Evolutionary conservation across 2,888 invertebrate genomes (phyloP), one percentile per base, ranked within the genome.

Genomic region (Melieria omissa): DNA sequence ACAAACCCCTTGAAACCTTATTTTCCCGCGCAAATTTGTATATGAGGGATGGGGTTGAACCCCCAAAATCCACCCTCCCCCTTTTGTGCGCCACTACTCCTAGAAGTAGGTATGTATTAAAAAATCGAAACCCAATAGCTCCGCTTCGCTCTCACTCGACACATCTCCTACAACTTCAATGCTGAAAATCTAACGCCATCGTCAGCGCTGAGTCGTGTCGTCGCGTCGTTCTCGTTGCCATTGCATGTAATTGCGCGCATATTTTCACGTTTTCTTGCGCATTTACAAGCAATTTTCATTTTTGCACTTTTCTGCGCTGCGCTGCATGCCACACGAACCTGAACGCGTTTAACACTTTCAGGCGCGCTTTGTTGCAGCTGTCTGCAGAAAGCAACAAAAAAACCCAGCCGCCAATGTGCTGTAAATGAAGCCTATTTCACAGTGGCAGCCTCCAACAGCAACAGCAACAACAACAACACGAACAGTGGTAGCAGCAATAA

Each of bases 371-470:
- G 14, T 52, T n/a, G 14, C 6, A 52, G 12, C 12, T 49, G 49
- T 29, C 49, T 49, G 49, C 10, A 49, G 12, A 49, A 49, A 49
- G 1, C 3, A 49, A 12, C 2, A 49, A 49, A 49, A 49, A 49
- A 10, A 49, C 10, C 1, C 9, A 49, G 49, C 5, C 65, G 44
- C 9, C 8, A 57, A 57, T 61, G 10, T 4, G 29, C 29, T 41
- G 14, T 6, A 61, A 61, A 16, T 62, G 62, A 62, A 44, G 58
- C 62, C 63, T 63, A 63, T 63, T 63, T 63, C n/a, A n/a, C 12
- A 46, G n/a, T 4, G 12, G 16, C 41, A 10, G 14, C 16, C 10
- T 58, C 41, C 12, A 10, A 10, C 58, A 12, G 5, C 6, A 10
- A 58, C 58, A 41, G 5, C n/a, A n/a, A 1, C 58, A 29, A 14